phyloP scores from a whole-genome alignment of 2,113 vertebrate species.

The Xyrauchen texanus region DNA sequence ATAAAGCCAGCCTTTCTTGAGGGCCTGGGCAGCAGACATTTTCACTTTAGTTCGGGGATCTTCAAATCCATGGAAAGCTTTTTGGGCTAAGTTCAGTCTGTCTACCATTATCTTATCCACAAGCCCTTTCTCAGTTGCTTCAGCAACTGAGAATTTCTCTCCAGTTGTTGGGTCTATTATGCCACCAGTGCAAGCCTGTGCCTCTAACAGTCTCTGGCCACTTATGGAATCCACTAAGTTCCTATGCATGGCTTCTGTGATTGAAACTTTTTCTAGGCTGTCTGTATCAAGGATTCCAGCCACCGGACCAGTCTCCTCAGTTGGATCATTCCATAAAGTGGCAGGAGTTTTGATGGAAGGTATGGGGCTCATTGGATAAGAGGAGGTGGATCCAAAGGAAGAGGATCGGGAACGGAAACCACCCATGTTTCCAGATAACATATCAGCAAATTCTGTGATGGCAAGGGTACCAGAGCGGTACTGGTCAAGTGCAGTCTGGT shows the following conservation, averaged over 20 bases:
- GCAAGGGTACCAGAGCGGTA: slow-evolving; percentile 90
- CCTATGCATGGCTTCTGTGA: slow-evolving; percentile 93
- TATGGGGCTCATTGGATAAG: slow-evolving; percentile 83
- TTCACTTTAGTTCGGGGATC: slow-evolving; percentile 94
- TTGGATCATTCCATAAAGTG: slow-evolving; percentile 87
- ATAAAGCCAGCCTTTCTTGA: slow-evolving; percentile 98
- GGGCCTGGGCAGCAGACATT: slow-evolving; percentile 95
- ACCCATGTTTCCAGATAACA: slow-evolving; percentile 88
- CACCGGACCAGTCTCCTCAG: slow-evolving; percentile 86
- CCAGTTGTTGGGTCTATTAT: slow-evolving; percentile 90
- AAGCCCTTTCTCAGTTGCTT: slow-evolving; percentile 84
- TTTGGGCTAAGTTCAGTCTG: slow-evolving; percentile 93
- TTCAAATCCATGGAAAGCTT: slow-evolving; percentile 94
- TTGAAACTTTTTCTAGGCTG: slow-evolving; percentile 93
- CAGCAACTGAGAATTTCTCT: slow-evolving; percentile 79
- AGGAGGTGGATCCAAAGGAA: slow-evolving; percentile 89
- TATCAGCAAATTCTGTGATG: slow-evolving; percentile 96
- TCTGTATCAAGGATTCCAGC: slow-evolving; percentile 95
- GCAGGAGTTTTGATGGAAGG: slow-evolving; percentile 76
- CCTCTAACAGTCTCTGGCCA: slow-evolving; percentile 91
- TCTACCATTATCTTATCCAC: slow-evolving; percentile 96
- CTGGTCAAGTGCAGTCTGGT: slow-evolving; percentile 87
- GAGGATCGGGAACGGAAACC: slow-evolving; percentile 92
- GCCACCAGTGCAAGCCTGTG: slow-evolving; percentile 94
- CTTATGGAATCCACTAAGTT: slow-evolving; percentile 93